These are phyloP conservation scores for Hemithea aestivaria DNA, from an alignment of 2,888 invertebrate genomes.

Conservation along the genomic window DNA sequence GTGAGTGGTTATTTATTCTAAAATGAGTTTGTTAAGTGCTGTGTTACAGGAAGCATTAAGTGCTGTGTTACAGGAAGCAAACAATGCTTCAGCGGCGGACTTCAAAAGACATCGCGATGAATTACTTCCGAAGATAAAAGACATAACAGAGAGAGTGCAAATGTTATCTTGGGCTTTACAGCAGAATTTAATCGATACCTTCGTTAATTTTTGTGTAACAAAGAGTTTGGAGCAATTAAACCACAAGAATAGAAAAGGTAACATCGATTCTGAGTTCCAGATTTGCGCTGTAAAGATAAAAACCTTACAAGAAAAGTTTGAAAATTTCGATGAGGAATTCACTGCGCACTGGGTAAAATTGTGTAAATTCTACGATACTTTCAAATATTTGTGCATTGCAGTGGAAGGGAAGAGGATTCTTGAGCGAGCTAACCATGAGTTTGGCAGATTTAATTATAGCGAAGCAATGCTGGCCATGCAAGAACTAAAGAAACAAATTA, in stretches of 20 bases:
- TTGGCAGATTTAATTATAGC: constrained; percentile 53
- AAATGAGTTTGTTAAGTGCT: constrained; percentile 65
- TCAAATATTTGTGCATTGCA: constrained; percentile 49
- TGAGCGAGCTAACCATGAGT: constrained; percentile 61
- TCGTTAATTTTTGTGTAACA: constrained; percentile 54
- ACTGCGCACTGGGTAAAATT: constrained; percentile 44
- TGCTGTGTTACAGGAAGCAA: constrained; percentile 56
- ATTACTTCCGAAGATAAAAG: constrained; percentile 50
- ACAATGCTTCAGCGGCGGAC: constrained; percentile 52
- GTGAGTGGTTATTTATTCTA: constrained; percentile 10
- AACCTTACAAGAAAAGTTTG: constrained; percentile 37
- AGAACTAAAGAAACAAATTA: constrained; percentile 44
- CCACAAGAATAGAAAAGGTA: constrained; percentile 56
- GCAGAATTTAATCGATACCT: constrained; percentile 60
- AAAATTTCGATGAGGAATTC: constrained; percentile 50
- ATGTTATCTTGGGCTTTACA: constrained; percentile 63
- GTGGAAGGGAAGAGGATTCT: constrained; percentile 54
- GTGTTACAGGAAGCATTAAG: constrained; percentile 59
- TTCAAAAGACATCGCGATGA: constrained; percentile 53
- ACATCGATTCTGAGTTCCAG: constrained; percentile 48
- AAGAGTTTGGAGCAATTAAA: constrained; percentile 67
- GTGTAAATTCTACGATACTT: constrained; percentile 37
- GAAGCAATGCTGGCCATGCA: constrained; percentile 55
- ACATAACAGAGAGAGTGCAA: constrained; percentile 57
- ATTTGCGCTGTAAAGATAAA: constrained; percentile 39